Base-by-base conservation (phyloP, 2,888 invertebrate genomes). In the Argyra leucocephala region DNA sequence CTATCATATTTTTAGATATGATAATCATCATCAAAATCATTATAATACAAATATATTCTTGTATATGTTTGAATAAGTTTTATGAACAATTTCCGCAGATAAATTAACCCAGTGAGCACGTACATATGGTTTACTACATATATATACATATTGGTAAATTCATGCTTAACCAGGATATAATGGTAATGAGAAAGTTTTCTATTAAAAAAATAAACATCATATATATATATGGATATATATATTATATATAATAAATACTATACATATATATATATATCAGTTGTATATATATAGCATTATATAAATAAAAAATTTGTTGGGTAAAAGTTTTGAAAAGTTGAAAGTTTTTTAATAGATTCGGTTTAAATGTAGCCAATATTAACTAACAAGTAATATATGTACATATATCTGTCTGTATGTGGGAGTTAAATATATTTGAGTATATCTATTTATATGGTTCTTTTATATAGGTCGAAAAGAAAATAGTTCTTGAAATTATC, bases 61-160 rank as follows among this genome's bases (percentile, higher is more conserved):
- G 37, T 37, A 37, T 3, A 15, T 37, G 15, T 37, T 9, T 9
- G 12, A 12, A 15, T 48, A 48, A 48, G 2, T 48, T 48, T 48
- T 48, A 18, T 18, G n/a, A 48, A 48, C 48, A 48, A 48, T 48
- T 48, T 48, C 48, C 48, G 48, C 48, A 48, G 18, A 48, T 48
- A 48, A 48, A 48, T 48, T 48, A 48, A 48, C 48, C 48, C 48
- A 48, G 18, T 48, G 48, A 48, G 48, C 48, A 48, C 48, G 48
- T 48, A 48, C 48, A 48, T 48, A 48, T 48, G 48, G 48, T 48
- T 48, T 48, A 18, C 15, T 48, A 48, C 15, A 48, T 48, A 15
- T 3, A 48, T 48, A 48, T n/a, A 48, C 6, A 37, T 37, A 37
- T 15, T 37, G 37, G 1, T 48, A 48, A 48, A 48, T 48, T n/a